A percentile compares a stretch with the other conserved stretches of the same genome.
phyloP scores from a whole-genome alignment of 2,797 vertebrate species.

The Poliocrania exsul region DNA sequence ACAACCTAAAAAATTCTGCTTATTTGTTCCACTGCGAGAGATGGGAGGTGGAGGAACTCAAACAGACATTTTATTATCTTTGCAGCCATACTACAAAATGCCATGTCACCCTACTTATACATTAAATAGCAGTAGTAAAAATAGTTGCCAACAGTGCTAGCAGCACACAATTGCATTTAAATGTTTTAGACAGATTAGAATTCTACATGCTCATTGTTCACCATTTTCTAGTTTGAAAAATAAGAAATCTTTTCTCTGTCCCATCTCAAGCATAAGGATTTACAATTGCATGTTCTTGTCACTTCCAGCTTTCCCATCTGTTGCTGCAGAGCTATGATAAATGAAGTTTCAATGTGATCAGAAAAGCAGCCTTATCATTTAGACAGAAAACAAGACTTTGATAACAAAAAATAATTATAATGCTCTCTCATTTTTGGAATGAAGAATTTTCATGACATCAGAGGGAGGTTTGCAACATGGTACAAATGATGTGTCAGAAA shows the following conservation, averaged over 20 bases:
- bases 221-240: neutral
- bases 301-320: constrained; percentile 30
- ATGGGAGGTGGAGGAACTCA: neutral
- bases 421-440: neutral
- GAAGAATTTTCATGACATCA: neutral
- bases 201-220: neutral
- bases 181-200: neutral
- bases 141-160: neutral
- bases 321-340: constrained; percentile 20
- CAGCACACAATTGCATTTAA: neutral
- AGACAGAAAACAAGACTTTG: constrained; percentile 18
- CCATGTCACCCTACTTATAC: neutral
- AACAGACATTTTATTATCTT: neutral
- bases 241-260: neutral
- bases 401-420: constrained; percentile 25
- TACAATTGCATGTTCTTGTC: neutral
- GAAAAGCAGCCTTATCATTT: constrained; percentile 18
- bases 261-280: neutral
- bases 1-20: neutral
- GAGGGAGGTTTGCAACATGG: neutral
- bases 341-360: constrained; percentile 22
- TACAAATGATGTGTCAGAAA: neutral
- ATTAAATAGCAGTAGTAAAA: neutral
- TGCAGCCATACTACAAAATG: neutral
- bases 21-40: neutral